Evolutionary conservation across 1,140 invertebrate genomes (phyloP).

Genomic region (Bombyx mandarina): DNA sequence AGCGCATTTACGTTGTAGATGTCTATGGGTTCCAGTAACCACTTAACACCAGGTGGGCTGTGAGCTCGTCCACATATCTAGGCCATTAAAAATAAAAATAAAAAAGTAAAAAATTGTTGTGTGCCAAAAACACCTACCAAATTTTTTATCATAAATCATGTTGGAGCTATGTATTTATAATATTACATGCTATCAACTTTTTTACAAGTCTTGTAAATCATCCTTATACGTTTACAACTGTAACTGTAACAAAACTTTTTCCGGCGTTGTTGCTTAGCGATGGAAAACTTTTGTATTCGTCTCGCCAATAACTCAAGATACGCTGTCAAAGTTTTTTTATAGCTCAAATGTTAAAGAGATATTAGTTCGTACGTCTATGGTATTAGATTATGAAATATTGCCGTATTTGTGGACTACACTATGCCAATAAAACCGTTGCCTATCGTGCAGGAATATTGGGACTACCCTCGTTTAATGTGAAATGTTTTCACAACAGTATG

Average conservation of each 20-base stretch:
- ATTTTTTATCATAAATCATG: too few relatives aligned
- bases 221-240: slow-evolving; percentile 49
- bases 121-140: too few relatives aligned
- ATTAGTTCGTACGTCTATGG: slow-evolving; percentile 35
- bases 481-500: too few relatives aligned
- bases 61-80: too few relatives aligned
- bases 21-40: too few relatives aligned
- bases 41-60: too few relatives aligned
- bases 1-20: too few relatives aligned
- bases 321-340: slow-evolving; percentile 46
- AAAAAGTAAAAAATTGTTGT: too few relatives aligned
- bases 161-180: not conserved
- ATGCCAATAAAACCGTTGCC: slow-evolving; percentile 7
- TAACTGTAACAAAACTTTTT: slow-evolving; percentile 42
- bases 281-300: slow-evolving; percentile 40
- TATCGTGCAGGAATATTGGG: too few relatives aligned
- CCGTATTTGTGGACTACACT: slow-evolving; percentile 28
- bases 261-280: slow-evolving; percentile 27
- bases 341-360: slow-evolving; percentile 28
- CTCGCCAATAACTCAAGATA: slow-evolving; percentile 46
- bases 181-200: slow-evolving; percentile 32
- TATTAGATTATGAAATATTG: slow-evolving; percentile 34
- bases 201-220: slow-evolving; percentile 50
- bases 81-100: too few relatives aligned
- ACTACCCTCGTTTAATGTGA: too few relatives aligned